phyloP scores from a whole-genome alignment of 2,113 vertebrate species.

The Hypomesus transpacificus region DNA sequence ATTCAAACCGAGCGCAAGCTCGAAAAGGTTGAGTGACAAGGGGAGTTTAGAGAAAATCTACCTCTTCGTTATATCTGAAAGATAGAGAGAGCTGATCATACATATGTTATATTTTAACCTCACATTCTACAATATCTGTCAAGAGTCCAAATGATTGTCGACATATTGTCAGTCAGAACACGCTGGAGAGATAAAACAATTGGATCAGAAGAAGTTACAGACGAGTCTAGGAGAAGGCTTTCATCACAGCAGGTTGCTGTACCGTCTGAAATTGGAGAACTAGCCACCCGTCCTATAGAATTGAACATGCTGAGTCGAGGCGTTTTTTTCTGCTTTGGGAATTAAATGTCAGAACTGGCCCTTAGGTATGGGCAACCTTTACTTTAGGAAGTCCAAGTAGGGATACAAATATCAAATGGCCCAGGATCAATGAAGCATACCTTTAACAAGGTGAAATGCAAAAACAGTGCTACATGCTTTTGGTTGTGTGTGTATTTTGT shows the following conservation, averaged over 20 bases:
- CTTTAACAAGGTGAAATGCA: background rate
- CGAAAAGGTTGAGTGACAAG: background rate
- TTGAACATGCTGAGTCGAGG: constrained; percentile 12
- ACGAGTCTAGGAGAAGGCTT: constrained; percentile 5
- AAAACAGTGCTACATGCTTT: background rate
- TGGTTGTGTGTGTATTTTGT: no score
- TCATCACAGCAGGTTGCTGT: constrained; percentile 28
- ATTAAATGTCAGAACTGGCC: constrained; percentile 45
- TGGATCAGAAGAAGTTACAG: constrained; percentile 25
- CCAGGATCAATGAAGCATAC: background rate
- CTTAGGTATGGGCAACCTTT: constrained; percentile 44
- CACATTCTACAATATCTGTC: constrained; percentile 16
- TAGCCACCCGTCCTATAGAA: background rate
- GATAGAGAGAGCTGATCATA: background rate
- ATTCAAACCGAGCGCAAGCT: no score
- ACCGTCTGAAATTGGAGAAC: constrained; percentile 14
- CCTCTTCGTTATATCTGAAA: background rate
- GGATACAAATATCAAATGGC: constrained; percentile 4
- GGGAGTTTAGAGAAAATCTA: constrained; percentile 2
- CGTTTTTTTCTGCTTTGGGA: constrained; percentile 10
- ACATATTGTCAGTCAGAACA: constrained; percentile 5
- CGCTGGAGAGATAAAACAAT: constrained; percentile 22
- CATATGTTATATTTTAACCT: constrained; percentile 10
- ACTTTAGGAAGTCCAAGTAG: constrained; percentile 20
- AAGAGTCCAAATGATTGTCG: constrained; percentile 13